Conservation (phyloP, 2,797 vertebrate species). For the Sebastes wilsoni region DNA sequence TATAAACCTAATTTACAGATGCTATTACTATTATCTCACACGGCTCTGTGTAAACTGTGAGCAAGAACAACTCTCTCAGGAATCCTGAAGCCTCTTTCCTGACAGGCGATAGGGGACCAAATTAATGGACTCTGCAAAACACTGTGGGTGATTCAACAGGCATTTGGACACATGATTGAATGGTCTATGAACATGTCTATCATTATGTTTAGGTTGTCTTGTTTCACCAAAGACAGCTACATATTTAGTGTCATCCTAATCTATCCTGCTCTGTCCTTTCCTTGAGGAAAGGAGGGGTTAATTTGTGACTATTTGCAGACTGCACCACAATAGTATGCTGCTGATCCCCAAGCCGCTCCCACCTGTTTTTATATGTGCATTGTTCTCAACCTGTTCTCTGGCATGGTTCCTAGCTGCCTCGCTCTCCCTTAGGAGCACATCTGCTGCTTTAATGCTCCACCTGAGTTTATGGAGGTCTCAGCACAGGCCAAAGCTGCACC, state of each 20-base stretch:
- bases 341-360: background rate
- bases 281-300: background rate
- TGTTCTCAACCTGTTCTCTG: conserved; percentile 45
- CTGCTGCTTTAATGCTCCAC: conserved; percentile 85
- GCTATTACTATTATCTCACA: conserved; percentile 52
- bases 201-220: background rate
- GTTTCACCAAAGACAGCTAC: background rate
- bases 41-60: conserved; percentile 43
- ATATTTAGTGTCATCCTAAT: background rate
- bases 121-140: conserved; percentile 34
- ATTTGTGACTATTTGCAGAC: conserved; percentile 9
- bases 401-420: conserved; percentile 40
- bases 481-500: conserved; percentile 87
- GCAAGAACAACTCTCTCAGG: conserved; percentile 45
- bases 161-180: conserved; percentile 16
- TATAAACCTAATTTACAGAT: conserved; percentile 60
- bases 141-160: conserved; percentile 24
- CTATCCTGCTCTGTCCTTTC: background rate
- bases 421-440: conserved; percentile 74
- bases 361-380: conserved; percentile 21
- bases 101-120: conserved; percentile 22
- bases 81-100: conserved; percentile 29
- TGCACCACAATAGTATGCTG: background rate
- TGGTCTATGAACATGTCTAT: background rate
- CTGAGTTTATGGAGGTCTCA: conserved; percentile 87